These are phyloP conservation scores for Cataglyphis albicans DNA, from an alignment of 2,888 invertebrate species.

Conservation along the genomic window DNA sequence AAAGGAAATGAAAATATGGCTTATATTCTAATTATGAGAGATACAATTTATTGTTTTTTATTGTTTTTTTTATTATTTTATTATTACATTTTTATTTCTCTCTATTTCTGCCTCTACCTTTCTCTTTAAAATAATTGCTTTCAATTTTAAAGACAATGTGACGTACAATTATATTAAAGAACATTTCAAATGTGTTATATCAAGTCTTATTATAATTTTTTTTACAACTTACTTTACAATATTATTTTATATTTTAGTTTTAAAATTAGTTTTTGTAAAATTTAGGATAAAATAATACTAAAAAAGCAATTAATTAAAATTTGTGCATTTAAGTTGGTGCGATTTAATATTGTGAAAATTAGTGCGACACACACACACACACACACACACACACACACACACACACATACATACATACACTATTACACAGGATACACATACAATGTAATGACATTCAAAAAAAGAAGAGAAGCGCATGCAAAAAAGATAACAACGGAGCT, in stretches of 20 bases:
- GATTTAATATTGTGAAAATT: background rate
- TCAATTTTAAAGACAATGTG: background rate
- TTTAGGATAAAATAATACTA: background rate
- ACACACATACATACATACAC: background rate
- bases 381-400: background rate
- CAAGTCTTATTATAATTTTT: background rate
- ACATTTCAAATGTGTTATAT: background rate
- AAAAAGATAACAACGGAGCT: conserved; percentile 14
- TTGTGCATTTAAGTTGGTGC: background rate
- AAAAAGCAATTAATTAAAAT: background rate
- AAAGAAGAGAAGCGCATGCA: conserved; percentile 8
- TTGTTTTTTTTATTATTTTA: background rate
- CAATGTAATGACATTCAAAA: conserved; percentile 21
- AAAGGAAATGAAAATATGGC: background rate
- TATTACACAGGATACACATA: background rate
- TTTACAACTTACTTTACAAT: background rate
- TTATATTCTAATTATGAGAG: background rate
- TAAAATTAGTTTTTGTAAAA: background rate
- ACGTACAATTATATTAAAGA: background rate
- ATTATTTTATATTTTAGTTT: conserved; percentile 12
- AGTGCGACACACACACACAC: background rate
- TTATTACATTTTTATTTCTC: background rate
- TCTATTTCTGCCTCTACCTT: background rate
- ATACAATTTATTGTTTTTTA: background rate
- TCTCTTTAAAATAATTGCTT: background rate